Evolutionary conservation across 2,888 invertebrate species (phyloP).

Genomic region (Spodoptera picta): DNA sequence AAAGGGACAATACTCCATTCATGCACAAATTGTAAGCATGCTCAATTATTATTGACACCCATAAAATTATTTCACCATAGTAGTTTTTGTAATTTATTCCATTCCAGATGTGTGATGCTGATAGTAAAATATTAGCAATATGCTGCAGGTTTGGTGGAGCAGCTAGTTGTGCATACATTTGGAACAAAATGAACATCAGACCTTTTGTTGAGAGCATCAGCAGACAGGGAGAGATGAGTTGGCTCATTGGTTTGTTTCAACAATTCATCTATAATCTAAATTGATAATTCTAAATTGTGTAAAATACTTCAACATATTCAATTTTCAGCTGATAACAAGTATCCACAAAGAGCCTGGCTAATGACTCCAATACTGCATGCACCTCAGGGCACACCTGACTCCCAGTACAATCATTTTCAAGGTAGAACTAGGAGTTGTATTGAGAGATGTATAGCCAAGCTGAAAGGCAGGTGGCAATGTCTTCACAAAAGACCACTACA

Average conservation of each 20-base stretch:
- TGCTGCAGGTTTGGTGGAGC: conserved; percentile 75
- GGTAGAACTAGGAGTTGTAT: conserved; percentile 69
- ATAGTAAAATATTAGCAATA: conserved; percentile 70
- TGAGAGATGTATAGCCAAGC: conserved; percentile 68
- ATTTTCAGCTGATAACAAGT: conserved; percentile 69
- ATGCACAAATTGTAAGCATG: conserved; percentile 72
- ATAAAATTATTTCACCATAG: too few species aligned
- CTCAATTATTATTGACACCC: too few species aligned
- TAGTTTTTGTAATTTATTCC: background rate
- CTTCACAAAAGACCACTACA: conserved; percentile 71
- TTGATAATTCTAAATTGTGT: background rate
- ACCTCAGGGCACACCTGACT: conserved; percentile 71
- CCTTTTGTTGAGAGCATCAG: conserved; percentile 67
- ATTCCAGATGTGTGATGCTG: conserved; percentile 73
- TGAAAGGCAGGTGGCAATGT: conserved; percentile 74
- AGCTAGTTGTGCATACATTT: conserved; percentile 66
- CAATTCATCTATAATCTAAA: too few species aligned
- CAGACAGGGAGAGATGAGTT: conserved; percentile 70
- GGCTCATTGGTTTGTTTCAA: conserved; percentile 65
- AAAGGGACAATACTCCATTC: conserved; percentile 72
- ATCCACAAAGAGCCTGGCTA: conserved; percentile 73
- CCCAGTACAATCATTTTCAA: conserved; percentile 74
- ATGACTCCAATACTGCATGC: conserved; percentile 74
- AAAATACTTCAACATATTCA: background rate
- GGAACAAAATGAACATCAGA: conserved; percentile 73